These are phyloP conservation scores for Patella ulyssiponensis DNA, from an alignment of 2,888 invertebrate species.

Conservation along the genomic window DNA sequence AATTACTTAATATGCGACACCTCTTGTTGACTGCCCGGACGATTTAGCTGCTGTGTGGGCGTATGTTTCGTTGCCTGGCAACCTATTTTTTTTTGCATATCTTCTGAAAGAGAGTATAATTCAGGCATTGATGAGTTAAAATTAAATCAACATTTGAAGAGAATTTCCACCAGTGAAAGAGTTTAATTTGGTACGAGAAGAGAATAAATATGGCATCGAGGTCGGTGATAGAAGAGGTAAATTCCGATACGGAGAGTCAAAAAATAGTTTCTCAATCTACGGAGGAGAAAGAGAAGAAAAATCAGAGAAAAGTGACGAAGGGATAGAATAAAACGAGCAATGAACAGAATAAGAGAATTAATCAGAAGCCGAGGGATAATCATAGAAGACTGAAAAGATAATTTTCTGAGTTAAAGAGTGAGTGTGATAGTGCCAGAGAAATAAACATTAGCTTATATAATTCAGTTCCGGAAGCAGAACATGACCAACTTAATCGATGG, in stretches of 20 bases:
- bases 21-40: too few species aligned
- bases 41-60: too few species aligned
- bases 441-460: not conserved
- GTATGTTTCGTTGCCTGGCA: too few species aligned
- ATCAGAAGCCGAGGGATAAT: not conserved
- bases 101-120: not conserved
- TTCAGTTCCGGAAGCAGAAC: not conserved
- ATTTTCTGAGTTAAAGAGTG: not conserved
- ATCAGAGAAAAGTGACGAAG: not conserved
- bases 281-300: not conserved
- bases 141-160: not conserved
- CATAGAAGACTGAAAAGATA: not conserved
- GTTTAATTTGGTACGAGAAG: not conserved
- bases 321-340: slow-evolving; percentile 15
- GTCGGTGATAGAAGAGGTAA: not conserved
- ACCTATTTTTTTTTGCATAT: not conserved
- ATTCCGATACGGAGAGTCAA: not conserved
- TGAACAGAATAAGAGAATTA: slow-evolving; percentile 4
- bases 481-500: not conserved
- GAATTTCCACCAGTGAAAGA: not conserved
- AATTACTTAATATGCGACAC: too few species aligned
- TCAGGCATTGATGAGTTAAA: not conserved
- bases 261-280: not conserved
- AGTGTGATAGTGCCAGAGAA: not conserved
- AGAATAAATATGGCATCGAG: not conserved